Base-by-base conservation (phyloP, 2,797 vertebrate genomes). In the Hirundo rustica region DNA sequence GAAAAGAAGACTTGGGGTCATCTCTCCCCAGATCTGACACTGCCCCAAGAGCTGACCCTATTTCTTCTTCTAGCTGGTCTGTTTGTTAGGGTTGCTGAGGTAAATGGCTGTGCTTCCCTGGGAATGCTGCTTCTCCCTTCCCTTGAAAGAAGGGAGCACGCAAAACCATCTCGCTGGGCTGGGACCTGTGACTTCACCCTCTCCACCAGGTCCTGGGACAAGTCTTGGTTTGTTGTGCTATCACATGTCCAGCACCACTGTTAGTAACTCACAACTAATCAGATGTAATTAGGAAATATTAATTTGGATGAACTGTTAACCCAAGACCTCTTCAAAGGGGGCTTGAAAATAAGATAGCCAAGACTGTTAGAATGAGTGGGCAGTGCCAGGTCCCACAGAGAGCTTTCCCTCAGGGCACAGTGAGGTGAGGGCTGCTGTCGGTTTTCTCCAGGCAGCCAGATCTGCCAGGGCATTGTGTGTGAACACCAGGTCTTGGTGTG, bases 91-190 rank as follows among this genome's bases (percentile, higher is more conserved):
- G 22, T 62, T 58, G 47, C 12, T 57, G 32, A 36, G 47, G 42
- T 42, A 67, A 40, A 20, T 62, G 34, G 11, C 11, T 1, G 1
- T 79, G 53, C 30, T 48, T 86, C 13, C 18, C 20, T 64, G 70
- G 17, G 23, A 74, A 8, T 57, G 57, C 16, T 89, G 1, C 32
- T n/a, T 78, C 44, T 86, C 25, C 10, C 30, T 64, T 76, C 19
- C 27, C 10, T 76, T 62, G 14, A 54, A 51, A n/a, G 67, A 78
- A 89, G 10, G 10, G 44, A 65, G 22, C 0, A 0, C 68, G 47
- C 61, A 70, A n/a, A 85, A 22, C 19, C 25, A 12, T 62, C 26
- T 53, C 0, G 0, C 14, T 55, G 42, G 34, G 8, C 68, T 55
- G 44, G 21, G 48, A 44, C 15, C n/a, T 66, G 34, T 34, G 47